A percentile compares a stretch with the other conserved stretches of the same genome.
phyloP scores from a whole-genome alignment of 2,888 invertebrate species.

The Agrochola lychnidis region DNA sequence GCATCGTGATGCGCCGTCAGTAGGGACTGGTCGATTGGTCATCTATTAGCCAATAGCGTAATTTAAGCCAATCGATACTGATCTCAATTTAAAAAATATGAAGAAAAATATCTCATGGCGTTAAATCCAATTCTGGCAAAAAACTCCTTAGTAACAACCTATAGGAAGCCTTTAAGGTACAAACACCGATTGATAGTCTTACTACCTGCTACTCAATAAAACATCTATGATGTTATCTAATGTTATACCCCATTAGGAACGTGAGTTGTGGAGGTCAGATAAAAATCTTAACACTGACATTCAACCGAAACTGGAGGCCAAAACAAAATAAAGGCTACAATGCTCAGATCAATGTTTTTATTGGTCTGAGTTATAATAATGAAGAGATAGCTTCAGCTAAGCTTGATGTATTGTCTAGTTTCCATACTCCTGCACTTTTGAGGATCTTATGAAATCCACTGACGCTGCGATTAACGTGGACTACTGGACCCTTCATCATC shows the following conservation, averaged over 20 bases:
- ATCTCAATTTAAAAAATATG: neutral
- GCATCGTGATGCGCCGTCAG: too few species aligned
- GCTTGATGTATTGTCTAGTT: neutral
- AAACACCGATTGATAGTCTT: neutral
- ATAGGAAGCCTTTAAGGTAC: too few species aligned
- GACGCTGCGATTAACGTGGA: too few species aligned
- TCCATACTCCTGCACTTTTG: neutral
- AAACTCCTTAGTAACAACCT: neutral
- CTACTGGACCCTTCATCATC: too few species aligned
- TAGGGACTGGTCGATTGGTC: too few species aligned
- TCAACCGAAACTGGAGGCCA: slow-evolving; percentile 9
- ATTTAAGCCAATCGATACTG: neutral
- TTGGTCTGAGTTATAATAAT: neutral
- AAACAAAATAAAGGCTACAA: neutral
- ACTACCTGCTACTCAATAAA: slow-evolving; percentile 9
- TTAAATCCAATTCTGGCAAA: neutral
- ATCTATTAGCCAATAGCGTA: too few species aligned
- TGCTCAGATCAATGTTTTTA: slow-evolving; percentile 7
- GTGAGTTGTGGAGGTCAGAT: slow-evolving; percentile 39
- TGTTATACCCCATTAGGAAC: slow-evolving; percentile 8
- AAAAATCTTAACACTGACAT: slow-evolving; percentile 29
- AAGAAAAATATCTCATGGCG: too few species aligned
- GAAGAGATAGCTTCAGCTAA: neutral
- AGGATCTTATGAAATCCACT: neutral
- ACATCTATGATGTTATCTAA: neutral